A percentile compares a stretch with the other conserved stretches of the same genome.
These are phyloP conservation scores for Etia nguti DNA, from an alignment of 2,113 vertebrate species.

Conservation along the genomic window DNA sequence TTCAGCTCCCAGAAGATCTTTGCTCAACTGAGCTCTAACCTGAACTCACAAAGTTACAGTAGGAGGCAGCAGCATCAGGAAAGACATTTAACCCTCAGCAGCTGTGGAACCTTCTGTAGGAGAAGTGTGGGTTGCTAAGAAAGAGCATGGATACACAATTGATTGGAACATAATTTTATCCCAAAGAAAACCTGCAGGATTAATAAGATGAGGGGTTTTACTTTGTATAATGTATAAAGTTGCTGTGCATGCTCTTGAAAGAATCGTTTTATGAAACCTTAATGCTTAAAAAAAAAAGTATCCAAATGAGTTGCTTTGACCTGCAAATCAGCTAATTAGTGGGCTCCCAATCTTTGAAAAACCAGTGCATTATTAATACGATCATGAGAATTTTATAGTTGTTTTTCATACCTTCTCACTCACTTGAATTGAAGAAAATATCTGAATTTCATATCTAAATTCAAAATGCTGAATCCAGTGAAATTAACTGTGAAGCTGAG, in stretches of 20 bases:
- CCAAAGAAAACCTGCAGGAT: not conserved
- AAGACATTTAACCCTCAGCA: not conserved
- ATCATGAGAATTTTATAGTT: not conserved
- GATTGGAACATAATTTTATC: not conserved
- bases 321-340: not conserved
- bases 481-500: fast-evolving
- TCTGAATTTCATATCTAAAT: not conserved
- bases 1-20: not conserved
- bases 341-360: not conserved
- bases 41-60: not conserved
- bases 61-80: constrained; percentile 16
- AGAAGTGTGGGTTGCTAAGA: not conserved
- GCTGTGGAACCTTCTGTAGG: not conserved
- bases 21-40: not conserved
- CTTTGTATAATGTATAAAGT: not conserved
- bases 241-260: not conserved
- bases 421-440: not conserved
- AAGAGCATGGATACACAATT: not conserved
- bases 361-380: not conserved
- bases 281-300: not conserved
- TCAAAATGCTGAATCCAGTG: not conserved
- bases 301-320: not conserved
- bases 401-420: not conserved
- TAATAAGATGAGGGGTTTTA: not conserved
- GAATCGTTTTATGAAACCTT: not conserved